Conservation (phyloP, 2,888 invertebrate species). For the Augiades crinisus region DNA sequence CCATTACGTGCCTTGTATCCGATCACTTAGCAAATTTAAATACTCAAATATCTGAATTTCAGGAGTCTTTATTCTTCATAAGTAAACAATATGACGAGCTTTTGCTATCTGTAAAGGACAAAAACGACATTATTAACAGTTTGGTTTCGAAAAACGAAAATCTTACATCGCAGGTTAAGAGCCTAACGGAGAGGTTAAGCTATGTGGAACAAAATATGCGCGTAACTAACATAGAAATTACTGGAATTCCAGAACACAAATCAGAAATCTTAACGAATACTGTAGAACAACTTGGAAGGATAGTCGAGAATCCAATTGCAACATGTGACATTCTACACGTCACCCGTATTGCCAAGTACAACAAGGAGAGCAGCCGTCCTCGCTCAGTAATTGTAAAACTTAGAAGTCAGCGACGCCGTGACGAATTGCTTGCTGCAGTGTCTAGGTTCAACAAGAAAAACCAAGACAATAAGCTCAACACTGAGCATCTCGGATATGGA, state of each 20-base stretch:
- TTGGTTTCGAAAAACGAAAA: background rate
- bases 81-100: conserved; percentile 12
- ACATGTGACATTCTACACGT: conserved; percentile 8
- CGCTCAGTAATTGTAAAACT: conserved; percentile 18
- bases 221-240: background rate
- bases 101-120: background rate
- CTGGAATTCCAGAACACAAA: conserved; percentile 5
- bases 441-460: conserved; percentile 1
- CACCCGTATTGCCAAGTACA: conserved; percentile 15
- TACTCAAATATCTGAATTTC: background rate
- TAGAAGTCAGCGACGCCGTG: conserved; percentile 13
- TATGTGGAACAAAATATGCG: conserved; percentile 10
- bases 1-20: background rate
- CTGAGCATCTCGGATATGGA: conserved; percentile 27
- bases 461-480: conserved; percentile 5
- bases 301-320: background rate
- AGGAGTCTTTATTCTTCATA: background rate
- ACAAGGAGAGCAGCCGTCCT: conserved; percentile 13
- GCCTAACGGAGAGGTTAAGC: background rate
- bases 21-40: background rate
- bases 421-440: conserved; percentile 20
- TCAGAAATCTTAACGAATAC: conserved; percentile 8
- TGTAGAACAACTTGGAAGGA: background rate
- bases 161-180: background rate
- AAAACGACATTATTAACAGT: background rate